Conservation (phyloP, 2,113 vertebrate species). For the Pteronura brasiliensis region DNA sequence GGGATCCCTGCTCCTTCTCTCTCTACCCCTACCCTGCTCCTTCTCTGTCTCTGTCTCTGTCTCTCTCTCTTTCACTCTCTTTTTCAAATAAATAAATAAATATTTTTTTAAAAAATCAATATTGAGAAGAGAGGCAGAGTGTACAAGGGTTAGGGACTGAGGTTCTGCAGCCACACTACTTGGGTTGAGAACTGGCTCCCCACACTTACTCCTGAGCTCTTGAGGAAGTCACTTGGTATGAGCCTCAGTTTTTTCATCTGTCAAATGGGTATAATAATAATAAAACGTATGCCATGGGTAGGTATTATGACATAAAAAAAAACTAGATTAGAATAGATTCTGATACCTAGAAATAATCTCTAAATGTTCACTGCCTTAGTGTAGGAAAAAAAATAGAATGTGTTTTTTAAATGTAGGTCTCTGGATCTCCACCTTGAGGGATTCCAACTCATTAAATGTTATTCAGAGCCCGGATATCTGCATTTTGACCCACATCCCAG, state of each 20-base stretch:
- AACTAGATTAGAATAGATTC: background rate
- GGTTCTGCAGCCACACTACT: background rate
- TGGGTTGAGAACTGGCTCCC: background rate
- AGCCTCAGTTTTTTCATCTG: background rate
- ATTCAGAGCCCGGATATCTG: background rate
- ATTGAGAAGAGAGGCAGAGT: background rate
- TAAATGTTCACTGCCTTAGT: background rate
- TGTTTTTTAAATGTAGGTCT: background rate
- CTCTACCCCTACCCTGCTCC: too few relatives aligned
- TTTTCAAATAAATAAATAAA: too few relatives aligned
- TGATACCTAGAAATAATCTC: background rate
- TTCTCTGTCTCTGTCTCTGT: too few relatives aligned
- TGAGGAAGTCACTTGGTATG: background rate
- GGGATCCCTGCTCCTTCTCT: background rate
- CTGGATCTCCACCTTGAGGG: background rate
- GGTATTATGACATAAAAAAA: background rate
- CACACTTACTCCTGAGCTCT: background rate
- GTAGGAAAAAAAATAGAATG: background rate
- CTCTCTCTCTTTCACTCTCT: background rate
- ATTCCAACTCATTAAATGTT: background rate
- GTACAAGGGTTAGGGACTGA: accelerated
- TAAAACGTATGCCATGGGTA: background rate
- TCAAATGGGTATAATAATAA: background rate
- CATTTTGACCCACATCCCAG: background rate
- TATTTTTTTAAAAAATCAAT: background rate